Base-by-base conservation (phyloP, 1,140 invertebrate species). In the Cryptotermes secundus region DNA sequence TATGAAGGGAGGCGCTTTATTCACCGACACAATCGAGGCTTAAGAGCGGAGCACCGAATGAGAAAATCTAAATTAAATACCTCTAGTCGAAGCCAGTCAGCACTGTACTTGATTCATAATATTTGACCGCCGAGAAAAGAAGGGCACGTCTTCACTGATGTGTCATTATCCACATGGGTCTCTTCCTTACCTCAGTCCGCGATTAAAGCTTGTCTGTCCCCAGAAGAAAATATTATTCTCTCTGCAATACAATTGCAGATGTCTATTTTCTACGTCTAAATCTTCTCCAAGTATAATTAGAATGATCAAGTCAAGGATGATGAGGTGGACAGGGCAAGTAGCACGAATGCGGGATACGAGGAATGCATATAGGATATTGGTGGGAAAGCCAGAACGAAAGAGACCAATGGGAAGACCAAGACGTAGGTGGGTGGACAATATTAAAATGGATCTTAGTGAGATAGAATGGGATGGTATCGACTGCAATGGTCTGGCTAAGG, bases 101-200 rank as follows among this genome's bases (percentile, higher is more conserved):
- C 26, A 81, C 80, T 35, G 35, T n/a, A 81, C 80, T 35, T 81
- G 80, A 81, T 81, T 81, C 80, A 81, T 81, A 81, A 81, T 35
- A 81, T 36, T 81, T 38, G 80, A 34, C 19, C 26, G 80, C 80
- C 31, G 59, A 72, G 7, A n/a, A 72, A 72, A 0, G n/a, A 72
- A 72, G 6, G 14, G 26, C 26, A 72, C 2, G 31, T 31, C 59
- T 26, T 72, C 26, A 31, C 59, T 72, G 4, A 72, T 72, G 26
- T 72, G 59, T n/a, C 59, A 72, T 31, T 72, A 72, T 72, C 59
- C 59, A 72, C 59, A 72, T 26, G 59, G 22, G 7, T 16, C 59
- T 72, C 59, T 72, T 31, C 26, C n/a, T 59, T 59, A 59, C 26
- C 26, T 31, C 59, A 31, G 6, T 4, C 26, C 7, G 6, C 14